A percentile compares a stretch with the other conserved stretches of the same genome.
phyloP scores from a whole-genome alignment of 2,797 vertebrate species.

The Paguma larvata region DNA sequence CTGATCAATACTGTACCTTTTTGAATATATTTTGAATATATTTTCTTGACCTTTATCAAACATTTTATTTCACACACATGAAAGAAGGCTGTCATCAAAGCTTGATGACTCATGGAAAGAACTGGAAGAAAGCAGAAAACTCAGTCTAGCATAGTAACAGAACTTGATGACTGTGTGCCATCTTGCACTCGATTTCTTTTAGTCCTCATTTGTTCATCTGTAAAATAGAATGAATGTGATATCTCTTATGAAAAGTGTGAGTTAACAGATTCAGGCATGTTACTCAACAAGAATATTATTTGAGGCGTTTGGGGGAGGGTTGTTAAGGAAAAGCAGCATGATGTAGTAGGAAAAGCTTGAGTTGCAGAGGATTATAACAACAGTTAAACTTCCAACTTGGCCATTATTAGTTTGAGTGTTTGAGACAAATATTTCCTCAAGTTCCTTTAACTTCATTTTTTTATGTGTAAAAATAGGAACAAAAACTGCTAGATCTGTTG shows the following conservation, averaged over 20 bases:
- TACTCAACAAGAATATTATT: neutral
- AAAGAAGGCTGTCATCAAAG: conserved; percentile 33
- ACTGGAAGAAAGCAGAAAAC: conserved; percentile 48
- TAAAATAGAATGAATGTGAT: conserved; percentile 16
- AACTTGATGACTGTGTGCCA: neutral
- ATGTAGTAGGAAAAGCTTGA: neutral
- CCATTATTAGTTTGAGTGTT: neutral
- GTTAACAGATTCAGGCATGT: conserved; percentile 40
- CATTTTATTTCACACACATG: conserved; percentile 25
- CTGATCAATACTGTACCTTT: conserved; percentile 8
- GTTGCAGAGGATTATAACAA: neutral
- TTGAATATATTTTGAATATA: neutral
- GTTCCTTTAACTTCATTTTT: neutral
- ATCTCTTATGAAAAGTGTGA: conserved; percentile 15
- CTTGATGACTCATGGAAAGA: neutral
- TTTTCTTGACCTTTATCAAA: conserved; percentile 1
- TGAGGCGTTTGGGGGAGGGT: neutral
- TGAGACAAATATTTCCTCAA: neutral
- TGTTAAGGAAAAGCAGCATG: neutral
- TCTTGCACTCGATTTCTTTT: conserved; percentile 18
- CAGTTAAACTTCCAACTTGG: neutral
- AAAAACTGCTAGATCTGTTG: neutral
- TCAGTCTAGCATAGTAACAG: neutral
- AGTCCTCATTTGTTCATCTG: conserved; percentile 14
- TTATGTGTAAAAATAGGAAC: neutral